A percentile compares a stretch with the other conserved stretches of the same genome.
phyloP scores from a whole-genome alignment of 2,797 vertebrate genomes.

The Streptopelia turtur region DNA sequence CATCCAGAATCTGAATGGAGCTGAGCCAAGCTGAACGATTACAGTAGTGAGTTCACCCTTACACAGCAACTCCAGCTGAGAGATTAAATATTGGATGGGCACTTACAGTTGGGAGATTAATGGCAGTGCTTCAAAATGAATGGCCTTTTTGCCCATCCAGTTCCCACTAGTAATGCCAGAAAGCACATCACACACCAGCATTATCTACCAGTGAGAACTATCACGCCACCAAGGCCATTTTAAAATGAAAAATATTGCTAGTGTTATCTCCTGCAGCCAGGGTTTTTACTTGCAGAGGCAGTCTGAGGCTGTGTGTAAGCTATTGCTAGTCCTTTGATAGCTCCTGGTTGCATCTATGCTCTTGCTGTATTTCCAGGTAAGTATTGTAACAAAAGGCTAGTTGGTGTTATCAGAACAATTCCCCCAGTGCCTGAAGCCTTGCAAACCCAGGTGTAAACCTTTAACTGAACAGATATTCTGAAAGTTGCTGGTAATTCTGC shows the following conservation, averaged over 20 bases:
- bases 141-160: neutral
- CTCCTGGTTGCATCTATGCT: neutral
- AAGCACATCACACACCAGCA: neutral
- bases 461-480: neutral
- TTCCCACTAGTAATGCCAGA: neutral
- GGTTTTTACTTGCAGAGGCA: neutral
- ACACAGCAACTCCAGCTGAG: neutral
- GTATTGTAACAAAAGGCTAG: neutral
- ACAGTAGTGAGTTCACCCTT: neutral
- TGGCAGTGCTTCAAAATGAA: neutral
- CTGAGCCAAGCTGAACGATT: neutral
- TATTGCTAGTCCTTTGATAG: neutral
- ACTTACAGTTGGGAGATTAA: neutral
- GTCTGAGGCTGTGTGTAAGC: neutral
- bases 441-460: neutral
- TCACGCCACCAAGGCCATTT: neutral
- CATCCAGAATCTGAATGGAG: neutral
- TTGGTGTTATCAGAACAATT: neutral
- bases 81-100: neutral
- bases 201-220: neutral
- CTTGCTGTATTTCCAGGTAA: neutral
- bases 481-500: neutral
- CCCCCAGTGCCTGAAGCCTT: neutral
- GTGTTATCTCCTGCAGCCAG: neutral
- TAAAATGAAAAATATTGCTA: neutral